A percentile compares a stretch with the other conserved stretches of the same genome.
phyloP scores from a whole-genome alignment of 2,797 vertebrate species.

The Lithobates pipiens region DNA sequence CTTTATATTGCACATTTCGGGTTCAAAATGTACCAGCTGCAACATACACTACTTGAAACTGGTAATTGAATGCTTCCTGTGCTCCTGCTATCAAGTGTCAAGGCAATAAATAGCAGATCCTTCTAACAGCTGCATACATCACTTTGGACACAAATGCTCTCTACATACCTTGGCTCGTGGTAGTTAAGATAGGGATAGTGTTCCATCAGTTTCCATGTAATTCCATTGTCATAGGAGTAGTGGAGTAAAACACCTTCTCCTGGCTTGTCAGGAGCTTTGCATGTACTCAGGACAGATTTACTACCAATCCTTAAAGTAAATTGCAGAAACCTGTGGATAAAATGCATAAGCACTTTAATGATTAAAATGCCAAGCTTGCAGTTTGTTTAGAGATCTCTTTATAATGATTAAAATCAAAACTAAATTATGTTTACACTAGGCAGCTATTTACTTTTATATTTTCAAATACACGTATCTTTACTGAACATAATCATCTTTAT shows the following conservation, averaged over 20 bases:
- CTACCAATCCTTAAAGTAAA: slow-evolving; percentile 94
- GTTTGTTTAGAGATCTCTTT: not conserved
- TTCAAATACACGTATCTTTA: no score
- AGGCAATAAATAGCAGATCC: not conserved
- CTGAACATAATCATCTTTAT: no score
- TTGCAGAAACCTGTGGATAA: slow-evolving; percentile 88
- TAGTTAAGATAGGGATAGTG: slow-evolving; percentile 95
- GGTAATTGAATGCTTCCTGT: slow-evolving; percentile 22
- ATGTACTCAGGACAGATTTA: slow-evolving; percentile 93
- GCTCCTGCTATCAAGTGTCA: slow-evolving; percentile 14
- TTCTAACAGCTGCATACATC: not conserved
- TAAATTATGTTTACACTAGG: no score
- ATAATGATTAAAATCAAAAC: no score
- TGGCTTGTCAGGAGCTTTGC: slow-evolving; percentile 93
- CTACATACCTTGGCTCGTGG: slow-evolving; percentile 92
- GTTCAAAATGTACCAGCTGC: not conserved
- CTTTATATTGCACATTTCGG: not conserved
- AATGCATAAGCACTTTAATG: slow-evolving; percentile 10
- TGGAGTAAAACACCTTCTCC: slow-evolving; percentile 95
- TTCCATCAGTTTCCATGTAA: slow-evolving; percentile 96
- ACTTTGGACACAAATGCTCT: not conserved
- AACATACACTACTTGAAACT: not conserved
- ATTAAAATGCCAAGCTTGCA: not conserved
- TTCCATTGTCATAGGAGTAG: slow-evolving; percentile 94
- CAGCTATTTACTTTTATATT: no score